Evolutionary conservation across 2,888 invertebrate genomes (phyloP).

Genomic region (Eugnorisma glareosa): DNA sequence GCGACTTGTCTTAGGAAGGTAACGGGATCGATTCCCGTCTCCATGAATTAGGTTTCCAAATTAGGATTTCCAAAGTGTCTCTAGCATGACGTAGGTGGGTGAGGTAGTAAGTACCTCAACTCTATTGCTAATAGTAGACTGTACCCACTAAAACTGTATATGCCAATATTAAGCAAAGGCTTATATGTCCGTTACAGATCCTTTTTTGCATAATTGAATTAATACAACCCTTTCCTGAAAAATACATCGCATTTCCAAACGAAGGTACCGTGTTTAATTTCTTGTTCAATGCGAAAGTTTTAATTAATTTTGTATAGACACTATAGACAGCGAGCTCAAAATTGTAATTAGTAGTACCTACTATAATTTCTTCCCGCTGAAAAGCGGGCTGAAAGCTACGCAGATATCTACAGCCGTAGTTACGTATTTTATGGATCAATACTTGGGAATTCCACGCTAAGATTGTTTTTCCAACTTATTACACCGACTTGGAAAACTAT

Average conservation of each 20-base stretch:
- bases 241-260: neutral
- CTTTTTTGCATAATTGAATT: neutral
- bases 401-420: neutral
- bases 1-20: conserved; percentile 37
- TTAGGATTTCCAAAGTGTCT: conserved; percentile 43
- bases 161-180: neutral
- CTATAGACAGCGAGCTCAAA: neutral
- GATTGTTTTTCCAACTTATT: conserved; percentile 8
- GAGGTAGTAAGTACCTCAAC: conserved; percentile 4
- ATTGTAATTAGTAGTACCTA: conserved; percentile 1
- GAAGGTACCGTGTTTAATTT: neutral
- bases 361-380: neutral
- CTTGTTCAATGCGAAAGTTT: neutral
- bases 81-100: conserved; percentile 23
- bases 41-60: conserved; percentile 43
- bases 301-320: neutral
- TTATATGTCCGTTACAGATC: neutral
- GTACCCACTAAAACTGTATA: neutral
- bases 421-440: neutral
- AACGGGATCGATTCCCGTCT: conserved; percentile 33
- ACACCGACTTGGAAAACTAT: neutral
- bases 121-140: neutral
- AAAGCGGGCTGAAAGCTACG: conserved; percentile 11
- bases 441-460: neutral
- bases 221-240: neutral